phyloP scores from a whole-genome alignment of 2,797 vertebrate species.

The Phataginus tricuspis region DNA sequence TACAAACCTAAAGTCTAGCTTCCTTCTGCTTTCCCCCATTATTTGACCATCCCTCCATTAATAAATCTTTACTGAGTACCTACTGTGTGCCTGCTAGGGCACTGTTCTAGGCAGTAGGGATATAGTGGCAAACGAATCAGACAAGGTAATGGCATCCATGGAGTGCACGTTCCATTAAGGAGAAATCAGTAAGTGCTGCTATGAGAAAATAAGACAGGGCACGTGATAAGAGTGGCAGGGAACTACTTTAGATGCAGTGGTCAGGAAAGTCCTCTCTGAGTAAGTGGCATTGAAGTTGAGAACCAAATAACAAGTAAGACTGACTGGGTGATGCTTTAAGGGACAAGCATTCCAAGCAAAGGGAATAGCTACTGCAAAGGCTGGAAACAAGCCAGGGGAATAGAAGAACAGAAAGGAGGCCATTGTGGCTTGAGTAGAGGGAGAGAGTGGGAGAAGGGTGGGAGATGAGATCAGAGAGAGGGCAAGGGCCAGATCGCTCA shows the following conservation, averaged over 20 bases:
- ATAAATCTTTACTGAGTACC: neutral
- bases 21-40: neutral
- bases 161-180: neutral
- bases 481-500: neutral
- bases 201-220: neutral
- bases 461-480: neutral
- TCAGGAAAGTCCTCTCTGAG: neutral
- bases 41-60: neutral
- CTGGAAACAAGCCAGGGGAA: neutral
- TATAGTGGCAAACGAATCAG: neutral
- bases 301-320: neutral
- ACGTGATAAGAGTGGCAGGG: neutral
- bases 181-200: neutral
- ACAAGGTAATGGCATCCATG: fast-evolving
- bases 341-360: neutral
- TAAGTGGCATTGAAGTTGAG: neutral
- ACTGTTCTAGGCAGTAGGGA: neutral
- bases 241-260: neutral
- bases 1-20: neutral
- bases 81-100: fast-evolving
- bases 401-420: neutral
- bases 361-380: neutral
- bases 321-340: neutral
- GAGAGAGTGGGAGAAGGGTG: neutral
- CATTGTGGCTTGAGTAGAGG: neutral